Evolutionary conservation across 2,888 invertebrate genomes (phyloP).

Genomic region (Rutpela maculata): DNA sequence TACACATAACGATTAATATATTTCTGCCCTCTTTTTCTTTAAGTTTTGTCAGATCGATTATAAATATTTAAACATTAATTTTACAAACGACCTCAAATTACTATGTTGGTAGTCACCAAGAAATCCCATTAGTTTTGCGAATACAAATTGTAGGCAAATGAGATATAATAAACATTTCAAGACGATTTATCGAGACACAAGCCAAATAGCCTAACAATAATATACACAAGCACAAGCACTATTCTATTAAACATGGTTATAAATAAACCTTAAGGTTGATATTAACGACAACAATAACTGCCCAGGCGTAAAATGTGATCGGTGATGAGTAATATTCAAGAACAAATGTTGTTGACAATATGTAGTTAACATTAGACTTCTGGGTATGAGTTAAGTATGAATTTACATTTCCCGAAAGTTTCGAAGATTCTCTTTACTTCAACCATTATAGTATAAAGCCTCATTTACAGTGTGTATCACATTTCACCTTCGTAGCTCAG

Average conservation of each 20-base stretch:
- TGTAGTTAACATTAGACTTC: not conserved
- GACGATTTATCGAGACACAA: conserved; percentile 4
- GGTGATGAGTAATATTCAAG: not conserved
- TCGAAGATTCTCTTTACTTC: too few species aligned
- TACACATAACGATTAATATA: too few species aligned
- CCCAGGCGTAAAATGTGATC: not conserved
- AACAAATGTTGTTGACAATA: not conserved
- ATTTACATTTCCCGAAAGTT: too few species aligned
- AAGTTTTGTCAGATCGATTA: too few species aligned
- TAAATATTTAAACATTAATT: too few species aligned
- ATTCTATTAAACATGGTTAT: conserved; percentile 11
- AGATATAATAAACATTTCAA: not conserved
- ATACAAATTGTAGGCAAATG: not conserved
- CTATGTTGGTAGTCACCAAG: not conserved
- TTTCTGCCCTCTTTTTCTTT: too few species aligned
- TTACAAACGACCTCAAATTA: too few species aligned
- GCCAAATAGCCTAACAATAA: conserved; percentile 18
- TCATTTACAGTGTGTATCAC: too few species aligned
- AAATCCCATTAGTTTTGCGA: not conserved
- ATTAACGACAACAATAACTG: not conserved
- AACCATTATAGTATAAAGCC: too few species aligned
- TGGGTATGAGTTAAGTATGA: too few species aligned
- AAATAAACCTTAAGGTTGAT: conserved; percentile 2
- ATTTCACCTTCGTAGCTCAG: too few species aligned
- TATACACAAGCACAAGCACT: not conserved